Base-by-base conservation (phyloP, 2,888 invertebrate species). In the Conchocele bisecta region DNA sequence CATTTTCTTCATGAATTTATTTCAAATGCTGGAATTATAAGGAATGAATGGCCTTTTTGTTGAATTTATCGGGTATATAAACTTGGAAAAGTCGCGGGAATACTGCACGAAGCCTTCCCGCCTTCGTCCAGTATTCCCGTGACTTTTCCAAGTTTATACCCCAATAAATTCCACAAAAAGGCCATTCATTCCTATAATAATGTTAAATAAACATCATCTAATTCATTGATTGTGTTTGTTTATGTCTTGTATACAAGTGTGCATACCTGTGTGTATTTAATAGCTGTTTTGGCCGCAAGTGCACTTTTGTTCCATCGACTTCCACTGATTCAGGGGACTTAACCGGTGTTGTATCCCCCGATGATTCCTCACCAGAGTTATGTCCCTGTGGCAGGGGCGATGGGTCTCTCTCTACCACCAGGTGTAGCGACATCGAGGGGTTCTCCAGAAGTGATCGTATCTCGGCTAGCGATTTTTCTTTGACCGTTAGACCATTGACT, bases 361-460 rank as follows among this genome's bases (percentile, higher is more conserved):
- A 17, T 11, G 41, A 41, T 17, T 41, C 41, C 1, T 7, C 2
- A 13, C 17, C 17, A 41, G 7, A n/a, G n/a, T n/a, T n/a, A n/a
- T n/a, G n/a, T n/a, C n/a, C n/a, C n/a, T n/a, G 33, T 5, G 75
- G 78, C 50, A 94, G 92, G 39, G 95, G 94, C 80, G 95, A 95
- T 11, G 97, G 96, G 90, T 96, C 96, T 89, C 97, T 96, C 91
- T 97, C 97, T 85, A 97, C 95, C 3, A 97, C 97, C 74, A 97
- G 92, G 94, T 96, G 92, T 44, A 91, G 72, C 11, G 86, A 72
- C 54, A 88, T 81, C 31, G 51, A 76, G 13, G 88, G 77, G 63
- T 87, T 86, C 54, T 86, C 80, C 15, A 91, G 82, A 31, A 91
- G 60, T 20, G 86, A 78, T 63, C 83, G 85, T 91, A 95, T 95